These are phyloP conservation scores for Octomys mimax DNA, from an alignment of 2,797 vertebrate species.

Conservation along the genomic window DNA sequence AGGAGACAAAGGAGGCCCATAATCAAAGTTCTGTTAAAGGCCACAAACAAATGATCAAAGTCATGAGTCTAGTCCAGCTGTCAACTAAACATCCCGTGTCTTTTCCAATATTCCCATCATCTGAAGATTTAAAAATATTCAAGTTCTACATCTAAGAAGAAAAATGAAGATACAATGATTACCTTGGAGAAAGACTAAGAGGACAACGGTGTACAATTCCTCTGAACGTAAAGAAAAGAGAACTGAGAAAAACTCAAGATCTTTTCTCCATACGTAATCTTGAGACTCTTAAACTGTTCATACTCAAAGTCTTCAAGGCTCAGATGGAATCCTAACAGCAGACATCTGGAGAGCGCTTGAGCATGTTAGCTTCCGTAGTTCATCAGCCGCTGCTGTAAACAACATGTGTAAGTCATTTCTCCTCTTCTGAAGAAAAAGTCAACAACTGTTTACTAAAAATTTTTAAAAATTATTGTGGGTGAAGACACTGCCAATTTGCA, in stretches of 20 bases:
- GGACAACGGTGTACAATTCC: background rate
- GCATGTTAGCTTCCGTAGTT: background rate
- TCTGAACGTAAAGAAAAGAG: background rate
- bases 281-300: background rate
- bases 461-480: constrained; percentile 63
- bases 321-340: background rate
- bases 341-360: constrained; percentile 23
- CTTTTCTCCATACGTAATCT: background rate
- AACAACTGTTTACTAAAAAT: constrained; percentile 73
- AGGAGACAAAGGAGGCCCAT: constrained; percentile 17
- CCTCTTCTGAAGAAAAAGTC: constrained; percentile 74
- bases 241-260: background rate
- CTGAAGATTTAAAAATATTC: background rate
- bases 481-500: constrained; percentile 73
- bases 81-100: background rate
- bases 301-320: constrained; percentile 57
- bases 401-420: constrained; percentile 68
- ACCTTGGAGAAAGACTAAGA: background rate
- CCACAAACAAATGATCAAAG: background rate
- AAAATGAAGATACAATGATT: background rate
- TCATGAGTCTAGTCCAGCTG: background rate
- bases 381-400: constrained; percentile 58
- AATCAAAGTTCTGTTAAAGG: constrained; percentile 11
- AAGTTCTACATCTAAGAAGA: background rate
- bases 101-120: background rate